Conservation (phyloP, 2,113 vertebrate genomes). For the Apus apus region DNA sequence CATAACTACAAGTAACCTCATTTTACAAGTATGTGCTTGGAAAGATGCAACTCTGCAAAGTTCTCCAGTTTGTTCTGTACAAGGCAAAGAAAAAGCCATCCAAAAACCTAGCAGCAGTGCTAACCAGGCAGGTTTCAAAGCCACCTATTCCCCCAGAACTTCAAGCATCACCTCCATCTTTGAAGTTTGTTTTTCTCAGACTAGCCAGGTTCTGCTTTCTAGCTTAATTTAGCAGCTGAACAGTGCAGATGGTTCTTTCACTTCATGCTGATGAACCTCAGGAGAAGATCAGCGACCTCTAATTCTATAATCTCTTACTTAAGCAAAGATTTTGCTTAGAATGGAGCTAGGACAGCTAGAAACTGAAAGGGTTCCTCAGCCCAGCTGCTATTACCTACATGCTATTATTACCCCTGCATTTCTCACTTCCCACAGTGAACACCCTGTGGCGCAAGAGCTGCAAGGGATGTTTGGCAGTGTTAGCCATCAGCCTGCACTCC, state of each 20-base stretch:
- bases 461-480: background rate
- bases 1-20: background rate
- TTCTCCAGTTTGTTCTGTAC: background rate
- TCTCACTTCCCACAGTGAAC: background rate
- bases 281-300: background rate
- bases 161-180: background rate
- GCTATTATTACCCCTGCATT: background rate
- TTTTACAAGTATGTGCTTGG: background rate
- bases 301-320: background rate
- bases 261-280: background rate
- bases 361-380: background rate
- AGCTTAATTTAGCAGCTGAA: background rate
- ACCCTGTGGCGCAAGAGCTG: background rate
- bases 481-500: background rate
- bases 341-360: background rate
- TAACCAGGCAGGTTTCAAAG: background rate
- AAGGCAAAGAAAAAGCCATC: background rate
- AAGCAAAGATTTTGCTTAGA: background rate
- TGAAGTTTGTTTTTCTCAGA: background rate
- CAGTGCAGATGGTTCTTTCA: slow-evolving; percentile 32
- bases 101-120: background rate
- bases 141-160: background rate
- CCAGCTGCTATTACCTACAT: background rate
- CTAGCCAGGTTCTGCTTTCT: slow-evolving; percentile 1
- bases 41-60: background rate